Evolutionary conservation across 2,888 invertebrate genomes (phyloP), one percentile per base, ranked within the genome.

Genomic region (Agapostemon virescens): DNA sequence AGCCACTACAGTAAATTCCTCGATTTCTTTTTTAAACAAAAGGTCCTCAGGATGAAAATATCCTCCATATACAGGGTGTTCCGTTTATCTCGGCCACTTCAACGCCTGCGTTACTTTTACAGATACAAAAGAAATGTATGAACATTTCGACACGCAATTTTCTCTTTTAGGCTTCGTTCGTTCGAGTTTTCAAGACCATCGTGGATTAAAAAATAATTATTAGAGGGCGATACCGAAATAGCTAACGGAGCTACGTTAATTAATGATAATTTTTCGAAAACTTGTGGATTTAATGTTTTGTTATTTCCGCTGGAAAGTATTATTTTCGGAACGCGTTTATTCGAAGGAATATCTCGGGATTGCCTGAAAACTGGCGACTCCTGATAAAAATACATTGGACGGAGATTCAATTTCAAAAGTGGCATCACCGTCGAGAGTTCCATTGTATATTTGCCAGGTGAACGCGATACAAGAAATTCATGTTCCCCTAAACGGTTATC

Each of bases 391-490:
- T 33, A 9, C 11, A 33, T 33, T 11, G 20, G 20, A 11, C 61
- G 30, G 33, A 61, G 30, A 61, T 61, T 20, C 61, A 61, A 61
- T 61, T 61, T 61, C 30, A 33, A 30, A 61, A 33, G 20, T 20
- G 20, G 61, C 30, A 61, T 33, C 20, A 9, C 6, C 30, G 30
- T 58, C 30, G 58, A 20, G 20, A 30, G 33, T 33, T 61, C 61
- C 33, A 30, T 61, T 61, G 61, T 61, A 33, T 30, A 61, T 61
- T 61, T 64, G 38, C 36, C 61, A 61, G 30, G 15, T 23, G 26
- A 63, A 33, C 33, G 61, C 33, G 33, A 30, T 61, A 61, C 61
- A 61, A 61, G 61, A n/a, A 70, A 55, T 70, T 26, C 26, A 70
- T 66, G 33, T 66, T 15, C 26, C 13, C 1, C 0, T n/a, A 30